Percentiles rank a stretch among this genome's conserved stretches.
These are phyloP conservation scores for Synergus japonicus DNA, from an alignment of 2,888 invertebrate species.

Conservation along the genomic window DNA sequence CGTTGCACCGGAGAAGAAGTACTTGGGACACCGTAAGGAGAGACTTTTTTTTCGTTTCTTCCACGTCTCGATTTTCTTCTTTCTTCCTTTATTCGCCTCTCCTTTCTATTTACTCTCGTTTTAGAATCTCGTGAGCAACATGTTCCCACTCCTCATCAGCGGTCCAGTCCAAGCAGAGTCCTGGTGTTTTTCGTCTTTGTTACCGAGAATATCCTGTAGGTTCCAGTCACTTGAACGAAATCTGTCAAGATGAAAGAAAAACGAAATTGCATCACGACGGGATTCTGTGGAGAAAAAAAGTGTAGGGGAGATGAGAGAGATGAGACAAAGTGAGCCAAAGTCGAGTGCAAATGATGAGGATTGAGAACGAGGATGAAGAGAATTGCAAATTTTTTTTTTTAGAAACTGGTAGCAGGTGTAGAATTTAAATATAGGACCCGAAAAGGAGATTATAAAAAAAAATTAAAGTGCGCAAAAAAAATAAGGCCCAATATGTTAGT, in stretches of 20 bases:
- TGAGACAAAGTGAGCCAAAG: too few relatives aligned
- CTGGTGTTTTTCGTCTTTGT: neutral
- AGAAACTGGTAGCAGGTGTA: too few relatives aligned
- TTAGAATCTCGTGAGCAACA: neutral
- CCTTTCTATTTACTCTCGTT: conserved; percentile 5
- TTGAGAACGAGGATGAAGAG: too few relatives aligned
- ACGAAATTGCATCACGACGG: too few relatives aligned
- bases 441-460: too few relatives aligned
- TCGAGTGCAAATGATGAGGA: too few relatives aligned
- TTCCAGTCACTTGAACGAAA: neutral
- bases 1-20: conserved; percentile 48
- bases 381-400: too few relatives aligned
- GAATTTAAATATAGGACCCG: too few relatives aligned
- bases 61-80: conserved; percentile 23
- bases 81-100: conserved; percentile 10
- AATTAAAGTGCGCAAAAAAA: too few relatives aligned
- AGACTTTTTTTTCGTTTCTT: conserved; percentile 2
- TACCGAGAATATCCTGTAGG: neutral
- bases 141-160: conserved; percentile 43
- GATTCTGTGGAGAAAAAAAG: too few relatives aligned
- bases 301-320: too few relatives aligned
- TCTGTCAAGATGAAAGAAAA: neutral
- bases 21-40: conserved; percentile 34
- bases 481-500: too few relatives aligned
- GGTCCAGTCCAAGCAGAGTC: neutral